These are phyloP conservation scores for Phylloscopus trochiloides DNA, from an alignment of 2,113 vertebrate species.

Conservation along the genomic window DNA sequence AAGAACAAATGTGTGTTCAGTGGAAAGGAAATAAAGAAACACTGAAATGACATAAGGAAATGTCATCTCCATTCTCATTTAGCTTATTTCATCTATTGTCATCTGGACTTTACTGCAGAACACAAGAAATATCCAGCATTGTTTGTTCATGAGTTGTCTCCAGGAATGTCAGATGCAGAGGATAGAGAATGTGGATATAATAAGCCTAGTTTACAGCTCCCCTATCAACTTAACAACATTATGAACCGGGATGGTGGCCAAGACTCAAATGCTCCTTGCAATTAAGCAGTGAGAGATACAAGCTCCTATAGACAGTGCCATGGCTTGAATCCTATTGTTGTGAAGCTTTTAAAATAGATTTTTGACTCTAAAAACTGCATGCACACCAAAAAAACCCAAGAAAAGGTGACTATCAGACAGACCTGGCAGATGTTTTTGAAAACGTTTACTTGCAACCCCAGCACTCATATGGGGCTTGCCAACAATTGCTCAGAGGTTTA, in stretches of 20 bases:
- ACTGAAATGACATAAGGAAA: neutral
- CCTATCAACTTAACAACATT: neutral
- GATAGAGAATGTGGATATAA: neutral
- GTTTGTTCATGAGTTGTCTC: neutral
- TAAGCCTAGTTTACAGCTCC: conserved; percentile 21
- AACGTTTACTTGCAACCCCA: neutral
- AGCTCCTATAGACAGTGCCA: neutral
- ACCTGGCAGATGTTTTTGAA: conserved; percentile 10
- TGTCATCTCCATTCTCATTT: neutral
- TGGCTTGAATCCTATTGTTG: neutral
- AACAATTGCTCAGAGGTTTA: conserved; percentile 32
- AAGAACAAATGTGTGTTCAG: neutral
- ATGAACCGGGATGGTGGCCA: neutral
- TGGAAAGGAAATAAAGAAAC: neutral
- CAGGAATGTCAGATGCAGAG: neutral
- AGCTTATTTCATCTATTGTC: neutral
- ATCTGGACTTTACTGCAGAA: neutral
- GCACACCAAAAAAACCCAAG: neutral
- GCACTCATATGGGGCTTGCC: conserved; percentile 4
- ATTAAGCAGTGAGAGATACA: neutral
- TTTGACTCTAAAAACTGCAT: neutral
- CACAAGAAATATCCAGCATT: neutral
- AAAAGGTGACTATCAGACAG: neutral
- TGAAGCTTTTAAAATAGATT: conserved; percentile 4
- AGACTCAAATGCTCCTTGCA: neutral